phyloP scores from a whole-genome alignment of 2,888 invertebrate species.

The Heliconius erato region DNA sequence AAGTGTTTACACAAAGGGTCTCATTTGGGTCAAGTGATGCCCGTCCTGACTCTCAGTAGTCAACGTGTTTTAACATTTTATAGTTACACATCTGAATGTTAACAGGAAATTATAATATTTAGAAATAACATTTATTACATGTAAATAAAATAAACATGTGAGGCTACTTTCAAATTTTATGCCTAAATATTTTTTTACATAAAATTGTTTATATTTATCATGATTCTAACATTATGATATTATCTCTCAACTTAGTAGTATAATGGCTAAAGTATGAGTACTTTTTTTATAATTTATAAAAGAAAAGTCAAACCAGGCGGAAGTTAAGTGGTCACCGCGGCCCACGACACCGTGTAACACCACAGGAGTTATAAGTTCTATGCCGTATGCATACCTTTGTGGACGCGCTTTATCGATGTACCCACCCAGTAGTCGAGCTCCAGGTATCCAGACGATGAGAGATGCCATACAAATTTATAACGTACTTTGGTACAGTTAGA shows the following conservation, averaged over 20 bases:
- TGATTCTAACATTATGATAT: no score
- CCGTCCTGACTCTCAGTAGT: slow-evolving; percentile 15
- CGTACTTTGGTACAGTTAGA: no score
- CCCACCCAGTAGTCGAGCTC: no score
- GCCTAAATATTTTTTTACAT: no score
- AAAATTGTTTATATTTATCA: no score
- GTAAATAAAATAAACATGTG: background rate
- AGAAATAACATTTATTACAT: background rate
- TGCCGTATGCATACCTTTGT: background rate
- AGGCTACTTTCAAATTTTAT: no score
- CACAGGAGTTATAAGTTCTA: background rate
- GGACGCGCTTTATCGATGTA: background rate
- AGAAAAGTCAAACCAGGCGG: no score
- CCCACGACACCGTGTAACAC: background rate
- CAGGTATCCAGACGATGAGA: no score
- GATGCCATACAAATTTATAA: no score
- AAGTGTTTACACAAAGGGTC: slow-evolving; percentile 26
- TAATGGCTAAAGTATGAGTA: no score
- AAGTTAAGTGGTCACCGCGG: no score
- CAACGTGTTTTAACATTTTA: slow-evolving; percentile 13
- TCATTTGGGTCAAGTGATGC: slow-evolving; percentile 21
- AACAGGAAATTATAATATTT: slow-evolving; percentile 1
- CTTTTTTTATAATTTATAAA: no score
- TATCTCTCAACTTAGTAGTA: background rate
- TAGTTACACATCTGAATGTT: background rate